These are phyloP conservation scores for Nezara viridula DNA, from an alignment of 2,888 invertebrate genomes.

Conservation along the genomic window DNA sequence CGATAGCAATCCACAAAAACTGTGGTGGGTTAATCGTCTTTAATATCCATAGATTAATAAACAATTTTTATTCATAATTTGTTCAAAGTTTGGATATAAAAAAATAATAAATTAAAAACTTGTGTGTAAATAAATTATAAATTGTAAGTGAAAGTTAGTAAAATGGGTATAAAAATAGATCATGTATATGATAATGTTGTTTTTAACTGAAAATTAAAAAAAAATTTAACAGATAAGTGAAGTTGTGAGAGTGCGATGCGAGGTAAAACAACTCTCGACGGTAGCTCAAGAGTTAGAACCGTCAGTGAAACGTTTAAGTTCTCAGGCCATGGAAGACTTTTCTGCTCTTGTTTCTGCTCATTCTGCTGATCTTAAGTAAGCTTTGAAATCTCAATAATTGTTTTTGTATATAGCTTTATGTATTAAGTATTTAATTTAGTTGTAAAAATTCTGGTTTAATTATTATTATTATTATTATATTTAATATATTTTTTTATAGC, in stretches of 20 bases:
- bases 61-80: neutral
- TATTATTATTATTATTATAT: too few relatives aligned
- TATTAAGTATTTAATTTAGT: neutral
- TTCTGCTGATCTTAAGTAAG: constrained; percentile 64
- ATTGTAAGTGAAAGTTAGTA: neutral
- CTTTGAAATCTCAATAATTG: neutral
- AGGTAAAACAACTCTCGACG: constrained; percentile 76
- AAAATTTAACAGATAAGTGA: constrained; percentile 74
- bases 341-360: constrained; percentile 65
- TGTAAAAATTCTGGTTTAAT: too few relatives aligned
- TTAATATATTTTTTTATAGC: neutral
- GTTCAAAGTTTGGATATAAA: too few relatives aligned
- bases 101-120: too few relatives aligned
- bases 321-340: constrained; percentile 66
- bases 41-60: neutral
- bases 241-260: constrained; percentile 76
- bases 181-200: neutral
- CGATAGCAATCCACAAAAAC: neutral
- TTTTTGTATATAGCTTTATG: neutral
- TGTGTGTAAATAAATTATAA: neutral
- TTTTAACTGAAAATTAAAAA: neutral
- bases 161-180: neutral
- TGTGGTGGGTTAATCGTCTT: too few relatives aligned
- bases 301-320: constrained; percentile 70
- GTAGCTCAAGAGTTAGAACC: constrained; percentile 78